Percentiles rank a stretch among this genome's conserved stretches.
These are phyloP conservation scores for Sycon ciliatum DNA, from an alignment of 37 sponge, comb jelly and placozoan genomes.

Conservation along the genomic window DNA sequence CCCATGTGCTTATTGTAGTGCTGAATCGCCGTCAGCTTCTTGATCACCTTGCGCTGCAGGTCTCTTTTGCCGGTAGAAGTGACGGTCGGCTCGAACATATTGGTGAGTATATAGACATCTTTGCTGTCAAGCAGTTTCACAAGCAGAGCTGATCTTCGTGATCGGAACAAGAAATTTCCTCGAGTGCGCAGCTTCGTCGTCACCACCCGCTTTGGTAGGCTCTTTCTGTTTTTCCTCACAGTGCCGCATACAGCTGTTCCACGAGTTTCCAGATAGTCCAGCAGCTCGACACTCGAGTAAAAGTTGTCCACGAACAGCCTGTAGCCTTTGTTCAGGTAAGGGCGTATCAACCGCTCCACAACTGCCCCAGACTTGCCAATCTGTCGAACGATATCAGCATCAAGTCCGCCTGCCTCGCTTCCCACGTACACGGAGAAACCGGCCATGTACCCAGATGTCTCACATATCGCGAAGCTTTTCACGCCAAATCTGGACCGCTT, in stretches of 20 bases:
- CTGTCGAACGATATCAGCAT: no score
- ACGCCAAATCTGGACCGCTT: no score
- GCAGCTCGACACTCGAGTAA: conserved; percentile 16
- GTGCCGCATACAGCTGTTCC: conserved; percentile 16
- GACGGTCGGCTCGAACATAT: not conserved
- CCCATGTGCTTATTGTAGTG: not conserved
- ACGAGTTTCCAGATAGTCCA: not conserved
- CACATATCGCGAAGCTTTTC: no score
- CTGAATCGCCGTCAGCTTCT: not conserved
- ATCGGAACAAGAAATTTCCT: no score
- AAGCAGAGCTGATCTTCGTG: not conserved
- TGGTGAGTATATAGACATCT: conserved; percentile 10
- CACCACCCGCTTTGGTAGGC: not conserved
- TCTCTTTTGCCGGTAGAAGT: not conserved
- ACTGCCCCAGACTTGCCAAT: no score
- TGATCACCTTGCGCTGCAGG: not conserved
- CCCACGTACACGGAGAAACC: no score
- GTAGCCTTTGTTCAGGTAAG: conserved; percentile 10
- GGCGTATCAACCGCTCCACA: no score
- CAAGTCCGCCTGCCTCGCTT: no score
- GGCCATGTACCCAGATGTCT: no score
- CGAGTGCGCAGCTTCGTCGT: no score
- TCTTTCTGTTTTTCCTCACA: not conserved
- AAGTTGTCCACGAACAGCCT: conserved; percentile 3
- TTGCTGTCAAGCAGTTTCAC: conserved; percentile 20